Evolutionary conservation across 2,888 invertebrate species (phyloP), one percentile per base, ranked within the genome.

Genomic region (Torymus texanus): DNA sequence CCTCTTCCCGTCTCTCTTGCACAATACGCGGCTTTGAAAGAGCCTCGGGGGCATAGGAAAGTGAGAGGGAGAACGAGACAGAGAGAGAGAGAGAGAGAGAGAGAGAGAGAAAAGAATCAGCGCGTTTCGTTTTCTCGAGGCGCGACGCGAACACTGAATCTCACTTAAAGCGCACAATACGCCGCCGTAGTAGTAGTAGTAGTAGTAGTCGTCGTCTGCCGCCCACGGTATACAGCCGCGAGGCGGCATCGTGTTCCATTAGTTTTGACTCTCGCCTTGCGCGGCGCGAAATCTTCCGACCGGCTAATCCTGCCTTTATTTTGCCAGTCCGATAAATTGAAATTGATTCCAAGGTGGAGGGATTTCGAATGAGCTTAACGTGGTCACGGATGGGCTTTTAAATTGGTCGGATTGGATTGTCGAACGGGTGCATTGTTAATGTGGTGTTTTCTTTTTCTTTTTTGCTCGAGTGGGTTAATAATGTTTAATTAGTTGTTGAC

Each of bases 121-220:
- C 24, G 13, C 67, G 50, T 75, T 68, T 66, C 75, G 21, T 71
- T 66, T 50, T 21, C 66, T 55, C 56, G 21, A 10, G 61, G n/a
- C 18, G 12, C 11, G 24, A 14, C 58, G 50, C 55, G 24, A 79
- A 79, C 75, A 79, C 66, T 72, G 75, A 72, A 79, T 75, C 66
- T 61, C 79, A 79, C 76, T 76, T 76, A 80, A 68, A 66, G 61
- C 75, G 16, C 61, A 55, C 67, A 56, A 62, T 41, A 14, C 55
- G 24, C 29, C 21, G 53, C 55, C 70, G 58, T 41, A 21, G n/a
- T n/a, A n/a, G n/a, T n/a, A n/a, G n/a, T n/a, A n/a, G n/a, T n/a
- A n/a, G n/a, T n/a, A n/a, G 8, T 16, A 24, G 1, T 50, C 1
- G 55, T 13, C 2, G 56, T 24, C 18, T 63, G 16, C 53, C 29